These are phyloP conservation scores for Parauchenoglanis ngamensis DNA, from an alignment of 2,797 vertebrate genomes.

Conservation along the genomic window DNA sequence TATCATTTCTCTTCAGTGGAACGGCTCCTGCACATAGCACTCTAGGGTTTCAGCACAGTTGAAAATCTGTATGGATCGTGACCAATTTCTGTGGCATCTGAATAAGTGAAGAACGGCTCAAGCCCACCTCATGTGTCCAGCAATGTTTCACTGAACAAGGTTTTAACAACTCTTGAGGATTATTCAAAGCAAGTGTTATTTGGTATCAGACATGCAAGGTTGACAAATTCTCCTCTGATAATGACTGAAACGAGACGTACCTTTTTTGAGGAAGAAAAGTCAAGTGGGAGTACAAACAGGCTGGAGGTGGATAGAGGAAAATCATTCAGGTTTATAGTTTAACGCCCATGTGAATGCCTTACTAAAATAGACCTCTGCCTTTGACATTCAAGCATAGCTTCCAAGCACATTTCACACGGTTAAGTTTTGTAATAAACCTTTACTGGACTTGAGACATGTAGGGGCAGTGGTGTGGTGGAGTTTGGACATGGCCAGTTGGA, in stretches of 20 bases:
- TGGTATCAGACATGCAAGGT: neutral
- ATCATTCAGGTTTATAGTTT: conserved; percentile 71
- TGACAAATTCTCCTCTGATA: conserved; percentile 1
- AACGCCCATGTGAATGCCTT: conserved; percentile 60
- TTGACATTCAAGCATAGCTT: conserved; percentile 56
- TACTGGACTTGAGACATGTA: conserved; percentile 52
- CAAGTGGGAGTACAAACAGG: conserved; percentile 46
- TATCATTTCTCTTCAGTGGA: conserved; percentile 1
- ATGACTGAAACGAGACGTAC: conserved; percentile 50
- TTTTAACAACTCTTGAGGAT: neutral
- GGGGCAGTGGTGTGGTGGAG: neutral
- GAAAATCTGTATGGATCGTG: conserved; percentile 58
- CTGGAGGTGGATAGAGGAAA: conserved; percentile 58
- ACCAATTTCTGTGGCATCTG: conserved; percentile 65
- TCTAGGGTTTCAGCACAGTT: conserved; percentile 60
- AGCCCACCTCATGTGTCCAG: neutral
- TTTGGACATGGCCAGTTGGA: conserved; percentile 59
- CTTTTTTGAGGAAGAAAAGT: conserved; percentile 54
- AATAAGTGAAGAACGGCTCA: conserved; percentile 42
- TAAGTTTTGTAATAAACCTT: conserved; percentile 63
- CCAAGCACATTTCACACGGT: conserved; percentile 55
- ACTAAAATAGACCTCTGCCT: conserved; percentile 69
- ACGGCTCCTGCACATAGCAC: conserved; percentile 51
- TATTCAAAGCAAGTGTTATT: conserved; percentile 4
- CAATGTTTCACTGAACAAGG: neutral